Percentiles rank a stretch among this genome's conserved stretches.
phyloP scores from a whole-genome alignment of 1,140 invertebrate species.

The Agrypnia vestita region DNA sequence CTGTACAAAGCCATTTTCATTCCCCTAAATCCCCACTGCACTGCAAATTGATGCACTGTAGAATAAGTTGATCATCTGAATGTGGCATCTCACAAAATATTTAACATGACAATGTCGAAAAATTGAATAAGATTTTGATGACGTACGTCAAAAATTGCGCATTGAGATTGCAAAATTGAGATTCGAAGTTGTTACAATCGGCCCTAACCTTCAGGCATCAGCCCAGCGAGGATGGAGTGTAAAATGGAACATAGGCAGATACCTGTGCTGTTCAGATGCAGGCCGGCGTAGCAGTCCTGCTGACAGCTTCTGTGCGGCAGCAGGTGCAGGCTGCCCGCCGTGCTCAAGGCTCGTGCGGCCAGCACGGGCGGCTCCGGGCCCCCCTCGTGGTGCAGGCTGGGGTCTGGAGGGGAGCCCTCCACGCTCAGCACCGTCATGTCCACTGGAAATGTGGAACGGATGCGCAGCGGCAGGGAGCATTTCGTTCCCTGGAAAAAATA shows the following conservation, averaged over 20 bases:
- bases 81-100: too few relatives aligned
- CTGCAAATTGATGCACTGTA: too few relatives aligned
- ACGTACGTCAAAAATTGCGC: too few relatives aligned
- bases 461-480: conserved; percentile 75
- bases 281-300: conserved; percentile 66
- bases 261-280: conserved; percentile 63
- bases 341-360: conserved; percentile 49
- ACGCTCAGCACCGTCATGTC: conserved; percentile 56
- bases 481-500: conserved; percentile 81
- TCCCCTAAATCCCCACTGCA: too few relatives aligned
- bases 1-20: too few relatives aligned
- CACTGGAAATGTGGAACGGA: conserved; percentile 56
- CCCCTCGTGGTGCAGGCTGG: conserved; percentile 37
- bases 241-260: not conserved
- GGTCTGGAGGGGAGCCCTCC: conserved; percentile 43
- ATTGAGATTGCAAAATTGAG: too few relatives aligned
- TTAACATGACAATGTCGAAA: too few relatives aligned
- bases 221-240: too few relatives aligned
- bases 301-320: conserved; percentile 63
- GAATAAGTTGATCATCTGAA: too few relatives aligned
- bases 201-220: too few relatives aligned
- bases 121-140: too few relatives aligned
- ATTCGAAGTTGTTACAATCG: too few relatives aligned
- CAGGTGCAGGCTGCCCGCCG: conserved; percentile 61
- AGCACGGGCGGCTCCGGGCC: conserved; percentile 29